A percentile compares a stretch with the other conserved stretches of the same genome.
Evolutionary conservation across 2,797 vertebrate genomes (phyloP).

Genomic region (Tadarida brasiliensis): DNA sequence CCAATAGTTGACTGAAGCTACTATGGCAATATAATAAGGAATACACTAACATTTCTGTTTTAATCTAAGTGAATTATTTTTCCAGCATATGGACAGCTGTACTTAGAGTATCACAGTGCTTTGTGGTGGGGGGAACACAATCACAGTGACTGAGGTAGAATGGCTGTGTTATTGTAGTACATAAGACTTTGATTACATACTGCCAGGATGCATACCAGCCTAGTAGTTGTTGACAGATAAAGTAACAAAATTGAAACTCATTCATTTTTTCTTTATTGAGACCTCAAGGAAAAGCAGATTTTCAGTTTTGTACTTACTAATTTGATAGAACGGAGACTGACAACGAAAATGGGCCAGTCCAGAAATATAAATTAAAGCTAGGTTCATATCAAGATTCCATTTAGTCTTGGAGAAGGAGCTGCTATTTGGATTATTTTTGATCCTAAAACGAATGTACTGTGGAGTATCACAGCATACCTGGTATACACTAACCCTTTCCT

Average conservation of each 20-base stretch:
- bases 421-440: slow-evolving; percentile 86
- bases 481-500: slow-evolving; percentile 60
- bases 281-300: slow-evolving; percentile 89
- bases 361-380: slow-evolving; percentile 89
- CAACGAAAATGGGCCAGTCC: slow-evolving; percentile 86
- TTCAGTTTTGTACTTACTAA: slow-evolving; percentile 89
- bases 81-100: slow-evolving; percentile 80
- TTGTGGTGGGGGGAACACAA: slow-evolving; percentile 86
- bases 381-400: slow-evolving; percentile 88
- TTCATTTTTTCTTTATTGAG: slow-evolving; percentile 91
- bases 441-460: slow-evolving; percentile 79
- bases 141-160: slow-evolving; percentile 87
- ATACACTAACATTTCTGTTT: slow-evolving; percentile 76
- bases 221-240: slow-evolving; percentile 90
- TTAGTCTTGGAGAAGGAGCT: slow-evolving; percentile 85
- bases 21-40: slow-evolving; percentile 63
- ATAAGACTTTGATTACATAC: slow-evolving; percentile 89
- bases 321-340: slow-evolving; percentile 87
- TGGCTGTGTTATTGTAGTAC: slow-evolving; percentile 88
- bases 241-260: slow-evolving; percentile 90
- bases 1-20: not conserved
- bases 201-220: slow-evolving; percentile 89
- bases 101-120: slow-evolving; percentile 79
- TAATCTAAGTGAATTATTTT: slow-evolving; percentile 83
- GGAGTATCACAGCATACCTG: slow-evolving; percentile 35